A percentile compares a stretch with the other conserved stretches of the same genome.
Conservation (phyloP, 2,888 invertebrate genomes). For the Nomada fabriciana region DNA sequence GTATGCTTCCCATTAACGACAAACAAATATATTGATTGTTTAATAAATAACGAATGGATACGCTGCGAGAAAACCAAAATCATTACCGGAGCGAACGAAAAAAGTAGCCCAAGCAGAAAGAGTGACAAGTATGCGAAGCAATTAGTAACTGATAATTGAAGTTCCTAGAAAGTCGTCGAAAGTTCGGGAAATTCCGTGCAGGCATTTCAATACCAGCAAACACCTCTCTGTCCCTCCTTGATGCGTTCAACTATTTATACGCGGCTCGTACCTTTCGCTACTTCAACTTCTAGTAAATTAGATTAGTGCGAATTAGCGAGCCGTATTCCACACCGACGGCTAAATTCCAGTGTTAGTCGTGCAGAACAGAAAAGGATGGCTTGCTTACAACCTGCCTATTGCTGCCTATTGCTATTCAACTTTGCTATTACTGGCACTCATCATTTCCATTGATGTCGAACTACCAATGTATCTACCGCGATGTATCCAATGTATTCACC, state of each 20-base stretch:
- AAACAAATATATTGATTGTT: no score
- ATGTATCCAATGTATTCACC: no score
- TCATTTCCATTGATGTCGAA: slow-evolving; percentile 22
- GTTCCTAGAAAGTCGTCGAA: not conserved
- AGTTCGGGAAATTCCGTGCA: slow-evolving; percentile 7
- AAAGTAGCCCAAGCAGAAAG: not conserved
- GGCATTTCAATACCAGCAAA: not conserved
- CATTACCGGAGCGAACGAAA: not conserved
- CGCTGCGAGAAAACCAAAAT: no score
- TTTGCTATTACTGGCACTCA: slow-evolving; percentile 25
- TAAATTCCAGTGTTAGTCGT: slow-evolving; percentile 71
- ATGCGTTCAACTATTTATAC: slow-evolving; percentile 31
- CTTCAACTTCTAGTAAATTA: slow-evolving; percentile 75
- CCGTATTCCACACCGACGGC: slow-evolving; percentile 74
- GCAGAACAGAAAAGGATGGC: slow-evolving; percentile 59
- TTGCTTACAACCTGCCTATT: slow-evolving; percentile 47
- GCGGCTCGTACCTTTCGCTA: slow-evolving; percentile 74
- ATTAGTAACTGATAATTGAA: slow-evolving; percentile 12
- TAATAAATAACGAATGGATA: no score
- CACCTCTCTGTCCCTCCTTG: not conserved
- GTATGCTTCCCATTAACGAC: no score
- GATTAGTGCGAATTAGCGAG: slow-evolving; percentile 79
- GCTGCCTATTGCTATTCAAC: slow-evolving; percentile 28
- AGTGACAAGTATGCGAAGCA: slow-evolving; percentile 4
- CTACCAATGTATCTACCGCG: not conserved